phyloP scores from a whole-genome alignment of 1,140 invertebrate species.

The Drosophila bifasciata region DNA sequence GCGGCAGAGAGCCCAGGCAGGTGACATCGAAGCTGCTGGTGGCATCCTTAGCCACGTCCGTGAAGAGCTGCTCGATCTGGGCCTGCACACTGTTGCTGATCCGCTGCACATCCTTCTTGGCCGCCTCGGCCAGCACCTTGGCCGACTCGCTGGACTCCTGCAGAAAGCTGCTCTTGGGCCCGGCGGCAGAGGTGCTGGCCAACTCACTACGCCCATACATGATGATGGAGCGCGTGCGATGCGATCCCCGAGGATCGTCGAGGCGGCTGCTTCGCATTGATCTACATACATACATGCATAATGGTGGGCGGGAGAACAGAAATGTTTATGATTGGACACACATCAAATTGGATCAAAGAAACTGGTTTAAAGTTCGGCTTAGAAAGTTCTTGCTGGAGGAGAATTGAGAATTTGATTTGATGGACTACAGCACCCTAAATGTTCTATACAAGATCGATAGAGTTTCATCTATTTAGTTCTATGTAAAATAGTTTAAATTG shows the following conservation, averaged over 20 bases:
- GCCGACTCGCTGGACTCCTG: constrained; percentile 68
- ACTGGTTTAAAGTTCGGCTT: background rate
- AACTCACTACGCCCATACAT: constrained; percentile 83
- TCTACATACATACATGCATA: constrained; percentile 27
- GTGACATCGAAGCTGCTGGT: constrained; percentile 89
- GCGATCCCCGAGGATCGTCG: constrained; percentile 81
- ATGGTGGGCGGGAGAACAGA: background rate
- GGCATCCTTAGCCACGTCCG: constrained; percentile 89
- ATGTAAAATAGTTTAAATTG: constrained; percentile 14
- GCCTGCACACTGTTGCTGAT: constrained; percentile 92
- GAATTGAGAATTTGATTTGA: too few relatives aligned
- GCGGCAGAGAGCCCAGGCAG: constrained; percentile 91
- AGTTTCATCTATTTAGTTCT: constrained; percentile 15
- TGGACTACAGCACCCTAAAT: constrained; percentile 13
- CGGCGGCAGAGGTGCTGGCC: constrained; percentile 72
- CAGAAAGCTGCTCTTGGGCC: constrained; percentile 73
- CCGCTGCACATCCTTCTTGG: constrained; percentile 77
- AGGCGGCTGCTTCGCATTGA: constrained; percentile 79
- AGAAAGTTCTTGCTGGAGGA: background rate
- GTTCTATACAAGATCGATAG: background rate
- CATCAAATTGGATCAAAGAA: background rate
- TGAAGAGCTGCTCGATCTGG: constrained; percentile 93
- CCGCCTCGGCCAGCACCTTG: constrained; percentile 72
- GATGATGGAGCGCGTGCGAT: constrained; percentile 82
- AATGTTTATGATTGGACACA: too few relatives aligned